Base-by-base conservation (phyloP, 2,797 vertebrate genomes). In the Esox masquinongy region DNA sequence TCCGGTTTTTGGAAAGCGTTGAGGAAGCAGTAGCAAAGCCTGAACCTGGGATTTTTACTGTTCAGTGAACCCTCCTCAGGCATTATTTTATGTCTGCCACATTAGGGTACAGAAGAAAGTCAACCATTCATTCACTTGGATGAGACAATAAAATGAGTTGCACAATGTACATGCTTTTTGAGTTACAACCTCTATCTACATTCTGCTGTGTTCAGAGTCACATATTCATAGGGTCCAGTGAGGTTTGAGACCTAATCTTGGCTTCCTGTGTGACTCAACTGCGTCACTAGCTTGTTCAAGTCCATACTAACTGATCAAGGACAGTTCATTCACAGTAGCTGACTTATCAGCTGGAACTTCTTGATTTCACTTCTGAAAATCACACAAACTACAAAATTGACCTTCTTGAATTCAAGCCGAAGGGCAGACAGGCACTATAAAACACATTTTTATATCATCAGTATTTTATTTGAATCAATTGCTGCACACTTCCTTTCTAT, bases 261-360 rank as follows among this genome's bases (percentile, higher is more conserved):
- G 74, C 61, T 47, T 74, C 56, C 39, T 72, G 66, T 74, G 31
- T 75, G 76, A 85, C 78, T 81, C 68, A 71, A 79, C 83, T 67
- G 63, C 69, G 77, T 81, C 78, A 73, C 50, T 59, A 49, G 68
- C 47, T 5, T 26, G 68, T 36, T 61, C 5, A 12, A 77, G 15
- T 3, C 74, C 74, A 6, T 36, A 39, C 17, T 2, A 47, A 74
- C 15, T 49, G 77, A 76, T 49, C 34, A 61, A 26, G 72, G 74
- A 74, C 69, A 49, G 66, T 79, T 80, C 75, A 81, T 53, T 73
- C 78, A 53, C 24, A 43, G 72, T 43, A 70, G 43, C 69, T 76
- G 82, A 82, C 74, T 64, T 43, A 76, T 76, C 79, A 75, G 71
- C 73, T 56, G 29, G 61, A 24, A 69, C 22, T 51, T 51, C 17